Base-by-base conservation (phyloP, 2,888 invertebrate species). In the Hybos culiciformis region DNA sequence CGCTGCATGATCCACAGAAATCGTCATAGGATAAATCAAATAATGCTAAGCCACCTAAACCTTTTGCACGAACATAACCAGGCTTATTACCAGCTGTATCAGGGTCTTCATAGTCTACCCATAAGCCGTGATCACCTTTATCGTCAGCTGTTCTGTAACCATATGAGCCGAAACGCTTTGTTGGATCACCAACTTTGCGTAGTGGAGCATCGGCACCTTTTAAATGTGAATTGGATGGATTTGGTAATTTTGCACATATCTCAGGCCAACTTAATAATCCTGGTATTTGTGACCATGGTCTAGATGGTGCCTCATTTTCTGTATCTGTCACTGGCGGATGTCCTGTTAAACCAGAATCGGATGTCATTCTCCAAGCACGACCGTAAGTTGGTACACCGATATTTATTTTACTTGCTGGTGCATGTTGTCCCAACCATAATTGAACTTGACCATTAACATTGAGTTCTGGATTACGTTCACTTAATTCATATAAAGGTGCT, bases 81-180 rank as follows among this genome's bases (percentile, higher is more conserved):
- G 84, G 85, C 62, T 87, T 87, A 56, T 79, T 78, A 31, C 80
- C 83, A 40, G 82, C 84, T 0, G 83, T 82, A 52, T 86, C 85
- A 0, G 83, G 79, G 58, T 87, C 86, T 56, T 87, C 86, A 60
- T 81, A 87, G 43, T 78, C 77, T 6, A 83, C 79, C 87, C 87
- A 88, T 12, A 85, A 62, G 3, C 87, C 87, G 12, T 74, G 72
- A 17, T 75, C 75, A 2, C 74, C 77, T 42, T 68, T 73, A 37
- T 76, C 74, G 43, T 77, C 73, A 42, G 83, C 80, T 0, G 79
- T 63, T 47, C 80, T 77, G 70, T 75, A 86, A 1, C 83, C 85
- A 57, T 86, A 87, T 19, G 78, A 77, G 42, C 86, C 84, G 49
- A 80, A 82, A 53, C 83, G 77, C 56, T 83, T 83, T 52, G 81